Evolutionary conservation across 2,797 vertebrate species (phyloP).

Genomic region (Rhabdomys pumilio): DNA sequence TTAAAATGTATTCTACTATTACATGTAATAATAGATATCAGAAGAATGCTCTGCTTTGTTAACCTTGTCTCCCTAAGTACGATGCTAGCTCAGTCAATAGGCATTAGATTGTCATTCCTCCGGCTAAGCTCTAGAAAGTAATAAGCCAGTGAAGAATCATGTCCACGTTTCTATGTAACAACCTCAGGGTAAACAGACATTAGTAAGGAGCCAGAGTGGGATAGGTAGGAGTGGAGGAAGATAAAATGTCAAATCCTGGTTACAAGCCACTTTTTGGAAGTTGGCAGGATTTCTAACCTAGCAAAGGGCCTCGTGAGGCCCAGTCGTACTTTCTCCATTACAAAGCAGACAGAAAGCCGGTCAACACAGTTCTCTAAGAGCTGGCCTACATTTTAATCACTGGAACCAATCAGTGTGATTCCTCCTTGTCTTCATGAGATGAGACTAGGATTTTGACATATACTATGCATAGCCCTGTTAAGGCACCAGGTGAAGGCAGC

Average conservation of each 20-base stretch:
- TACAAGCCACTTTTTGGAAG: not conserved
- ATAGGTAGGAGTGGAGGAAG: not conserved
- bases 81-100: conserved; percentile 38
- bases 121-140: conserved; percentile 61
- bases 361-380: not conserved
- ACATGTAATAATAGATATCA: conserved; percentile 48
- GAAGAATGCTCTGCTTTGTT: conserved; percentile 70
- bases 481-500: not conserved
- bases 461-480: not conserved
- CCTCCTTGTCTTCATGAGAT: not conserved
- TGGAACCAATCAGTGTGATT: not conserved
- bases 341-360: not conserved
- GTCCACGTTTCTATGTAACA: not conserved
- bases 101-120: conserved; percentile 50
- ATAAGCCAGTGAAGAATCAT: conserved; percentile 58
- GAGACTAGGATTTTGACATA: not conserved
- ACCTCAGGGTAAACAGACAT: not conserved
- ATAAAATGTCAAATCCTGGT: not conserved
- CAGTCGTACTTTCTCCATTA: not conserved
- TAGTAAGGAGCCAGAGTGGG: not conserved
- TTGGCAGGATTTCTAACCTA: not conserved
- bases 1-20: conserved; percentile 51
- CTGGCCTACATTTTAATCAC: not conserved
- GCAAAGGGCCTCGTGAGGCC: not conserved
- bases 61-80: conserved; percentile 63